Percentiles rank a stretch among this genome's conserved stretches.
Conservation (phyloP, 2,888 invertebrate species). For the Drosophila neotestacea region DNA sequence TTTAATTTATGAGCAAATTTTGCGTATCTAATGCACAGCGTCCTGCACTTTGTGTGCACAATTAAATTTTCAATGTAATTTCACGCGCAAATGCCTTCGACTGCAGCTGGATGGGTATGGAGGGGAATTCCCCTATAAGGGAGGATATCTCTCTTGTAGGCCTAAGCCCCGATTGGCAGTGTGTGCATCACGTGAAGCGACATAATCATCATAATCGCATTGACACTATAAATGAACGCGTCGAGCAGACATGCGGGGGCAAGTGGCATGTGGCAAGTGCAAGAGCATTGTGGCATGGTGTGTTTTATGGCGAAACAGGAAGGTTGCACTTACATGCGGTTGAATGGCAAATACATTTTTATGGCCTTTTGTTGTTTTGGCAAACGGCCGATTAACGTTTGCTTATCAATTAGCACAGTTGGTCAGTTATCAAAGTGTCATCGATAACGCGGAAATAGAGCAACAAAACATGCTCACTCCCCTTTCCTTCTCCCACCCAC, state of each 20-base stretch:
- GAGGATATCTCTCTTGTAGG: conserved; percentile 14
- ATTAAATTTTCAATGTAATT: conserved; percentile 79
- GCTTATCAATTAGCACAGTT: conserved; percentile 76
- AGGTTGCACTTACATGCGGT: conserved; percentile 35
- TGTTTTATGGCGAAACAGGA: conserved; percentile 11
- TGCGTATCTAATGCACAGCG: conserved; percentile 68
- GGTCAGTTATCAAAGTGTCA: conserved; percentile 62
- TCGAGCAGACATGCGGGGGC: neutral
- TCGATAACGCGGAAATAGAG: conserved; percentile 52
- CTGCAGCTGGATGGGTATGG: conserved; percentile 26
- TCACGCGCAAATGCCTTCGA: conserved; percentile 75
- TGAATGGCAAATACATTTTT: conserved; percentile 45
- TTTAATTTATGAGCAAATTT: conserved; percentile 73
- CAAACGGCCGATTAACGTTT: conserved; percentile 50
- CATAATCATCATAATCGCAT: conserved; percentile 77
- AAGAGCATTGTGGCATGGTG: neutral
- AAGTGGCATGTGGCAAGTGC: neutral
- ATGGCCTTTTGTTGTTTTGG: conserved; percentile 44
- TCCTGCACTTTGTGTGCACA: conserved; percentile 64
- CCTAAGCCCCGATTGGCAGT: conserved; percentile 32
- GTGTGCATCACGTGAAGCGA: conserved; percentile 64
- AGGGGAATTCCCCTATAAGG: neutral
- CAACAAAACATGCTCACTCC: conserved; percentile 8
- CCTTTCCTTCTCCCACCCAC: neutral
- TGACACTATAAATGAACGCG: conserved; percentile 72